These are phyloP conservation scores for Hypsopygia costalis DNA, from an alignment of 2,888 invertebrate species.

Conservation along the genomic window DNA sequence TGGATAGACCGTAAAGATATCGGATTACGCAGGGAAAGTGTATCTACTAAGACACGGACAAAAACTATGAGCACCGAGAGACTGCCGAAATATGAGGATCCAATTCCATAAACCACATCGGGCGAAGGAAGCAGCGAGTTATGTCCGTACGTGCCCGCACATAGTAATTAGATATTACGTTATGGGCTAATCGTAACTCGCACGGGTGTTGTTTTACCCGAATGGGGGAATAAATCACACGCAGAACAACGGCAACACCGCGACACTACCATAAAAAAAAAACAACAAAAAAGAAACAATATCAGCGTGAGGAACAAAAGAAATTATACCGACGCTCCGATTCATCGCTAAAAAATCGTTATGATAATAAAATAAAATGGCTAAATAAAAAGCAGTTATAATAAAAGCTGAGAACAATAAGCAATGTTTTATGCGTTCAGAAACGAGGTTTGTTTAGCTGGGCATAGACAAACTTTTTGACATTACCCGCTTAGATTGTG, in stretches of 20 bases:
- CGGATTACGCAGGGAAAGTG: conserved; percentile 57
- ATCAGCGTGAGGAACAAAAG: conserved; percentile 73
- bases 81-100: conserved; percentile 78
- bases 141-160: conserved; percentile 74
- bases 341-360: conserved; percentile 73
- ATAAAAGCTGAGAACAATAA: conserved; percentile 71
- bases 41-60: conserved; percentile 56
- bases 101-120: conserved; percentile 79
- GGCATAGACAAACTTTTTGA: conserved; percentile 65
- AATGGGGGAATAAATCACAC: conserved; percentile 76
- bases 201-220: conserved; percentile 78
- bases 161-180: conserved; percentile 80
- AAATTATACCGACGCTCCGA: conserved; percentile 70
- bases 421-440: conserved; percentile 52
- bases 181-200: conserved; percentile 75
- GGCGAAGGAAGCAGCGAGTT: conserved; percentile 74
- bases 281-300: conserved; percentile 70
- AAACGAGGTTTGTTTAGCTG: conserved; percentile 70
- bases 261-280: conserved; percentile 59
- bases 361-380: conserved; percentile 75
- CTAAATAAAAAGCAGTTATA: conserved; percentile 72
- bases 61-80: conserved; percentile 67
- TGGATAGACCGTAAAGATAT: conserved; percentile 55
- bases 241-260: conserved; percentile 56
- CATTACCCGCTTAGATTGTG: conserved; percentile 41